Percentiles rank a stretch among this genome's conserved stretches.
Conservation (phyloP, 1,140 invertebrate genomes). For the Metopolophium dirhodum region DNA sequence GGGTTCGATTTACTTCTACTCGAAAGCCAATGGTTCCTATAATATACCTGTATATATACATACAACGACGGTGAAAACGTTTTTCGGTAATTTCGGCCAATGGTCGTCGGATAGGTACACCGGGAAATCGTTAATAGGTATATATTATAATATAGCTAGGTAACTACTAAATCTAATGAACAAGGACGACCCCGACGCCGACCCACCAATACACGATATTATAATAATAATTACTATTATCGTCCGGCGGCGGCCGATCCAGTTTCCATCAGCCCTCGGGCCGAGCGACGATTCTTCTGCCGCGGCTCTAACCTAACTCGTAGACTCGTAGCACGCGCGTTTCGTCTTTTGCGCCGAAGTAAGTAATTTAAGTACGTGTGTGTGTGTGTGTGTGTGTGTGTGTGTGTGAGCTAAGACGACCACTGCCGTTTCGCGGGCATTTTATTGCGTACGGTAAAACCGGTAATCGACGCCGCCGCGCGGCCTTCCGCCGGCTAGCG, state of each 20-base stretch:
- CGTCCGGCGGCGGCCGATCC: not conserved
- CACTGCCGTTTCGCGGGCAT: constrained; percentile 11
- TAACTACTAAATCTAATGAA: not conserved
- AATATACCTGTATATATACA: too few relatives aligned
- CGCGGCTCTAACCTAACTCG: too few relatives aligned
- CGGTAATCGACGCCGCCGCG: not conserved
- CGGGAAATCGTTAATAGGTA: not conserved
- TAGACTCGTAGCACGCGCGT: not conserved
- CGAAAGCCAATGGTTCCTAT: too few relatives aligned
- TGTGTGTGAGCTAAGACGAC: not conserved
- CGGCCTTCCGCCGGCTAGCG: not conserved
- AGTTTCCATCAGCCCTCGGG: not conserved
- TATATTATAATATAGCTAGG: too few relatives aligned
- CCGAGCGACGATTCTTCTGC: not conserved
- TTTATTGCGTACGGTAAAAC: constrained; percentile 18
- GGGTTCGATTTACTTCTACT: too few relatives aligned
- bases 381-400: too few relatives aligned
- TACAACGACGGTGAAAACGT: not conserved
- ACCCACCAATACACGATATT: not conserved
- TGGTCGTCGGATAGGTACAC: not conserved
- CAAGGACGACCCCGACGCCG: too few relatives aligned
- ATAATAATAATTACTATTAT: constrained; percentile 12
- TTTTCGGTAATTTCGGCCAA: not conserved
- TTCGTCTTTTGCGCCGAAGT: not conserved
- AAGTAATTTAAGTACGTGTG: not conserved